Base-by-base conservation (phyloP, 2,797 vertebrate genomes). In the Tinamus major region DNA sequence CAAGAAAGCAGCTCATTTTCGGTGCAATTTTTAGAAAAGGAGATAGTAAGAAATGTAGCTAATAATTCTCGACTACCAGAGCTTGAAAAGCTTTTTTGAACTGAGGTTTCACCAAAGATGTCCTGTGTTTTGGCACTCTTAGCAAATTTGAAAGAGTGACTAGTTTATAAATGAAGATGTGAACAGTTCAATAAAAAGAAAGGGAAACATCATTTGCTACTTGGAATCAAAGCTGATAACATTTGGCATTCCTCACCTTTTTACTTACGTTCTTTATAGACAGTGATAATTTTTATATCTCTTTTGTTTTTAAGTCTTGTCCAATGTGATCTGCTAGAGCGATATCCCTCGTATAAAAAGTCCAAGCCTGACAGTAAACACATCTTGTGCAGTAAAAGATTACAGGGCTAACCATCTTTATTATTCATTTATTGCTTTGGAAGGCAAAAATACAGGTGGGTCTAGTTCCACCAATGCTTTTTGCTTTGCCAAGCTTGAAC, bases 391-490 rank as follows among this genome's bases (percentile, higher is more conserved):
- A 65, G 29, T 64, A 62, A 89, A 92, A 85, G 78, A 80, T 51
- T 83, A 27, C 61, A 79, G 39, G 46, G 64, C 55, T 84, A 93
- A 78, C 42, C 19, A 51, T 23, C 20, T 79, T 90, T 89, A 64
- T 77, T 75, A 46, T 67, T 89, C 35, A 33, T 19, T 90, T 70
- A 76, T 80, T 91, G 63, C 63, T 85, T 90, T 63, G 41, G 75
- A 93, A 92, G 61, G 48, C 49, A 89, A 93, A 90, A 33, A 53
- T 56, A 56, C 42, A 64, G n/a, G 20, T 71, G n/a, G 82, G 85
- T 75, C 29, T 55, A 76, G 15, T 70, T 83, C 33, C 33, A 56
- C 20, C 59, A 26, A 49, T 46, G 41, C 69, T 20, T 33, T 67
- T 56, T 82, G 27, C 62, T 88, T 70, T 79, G 9, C 16, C 14